Evolutionary conservation across 2,888 invertebrate species (phyloP).

Genomic region (Drosophila mimica): DNA sequence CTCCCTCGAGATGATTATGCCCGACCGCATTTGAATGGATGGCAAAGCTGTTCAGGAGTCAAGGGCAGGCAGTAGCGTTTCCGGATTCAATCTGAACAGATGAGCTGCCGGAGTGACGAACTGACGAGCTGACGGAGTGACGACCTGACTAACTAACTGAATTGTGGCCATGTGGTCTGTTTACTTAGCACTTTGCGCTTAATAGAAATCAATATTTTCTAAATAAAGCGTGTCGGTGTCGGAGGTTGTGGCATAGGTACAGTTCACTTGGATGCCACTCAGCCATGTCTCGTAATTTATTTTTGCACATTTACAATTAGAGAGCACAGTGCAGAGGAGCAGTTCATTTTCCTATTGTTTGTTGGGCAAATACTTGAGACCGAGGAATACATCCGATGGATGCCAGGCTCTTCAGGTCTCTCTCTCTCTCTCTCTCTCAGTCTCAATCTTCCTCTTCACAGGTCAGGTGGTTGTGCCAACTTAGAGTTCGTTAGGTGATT

Average conservation of each 20-base stretch:
- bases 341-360: conserved; percentile 78
- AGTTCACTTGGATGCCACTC: conserved; percentile 31
- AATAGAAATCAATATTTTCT: conserved; percentile 80
- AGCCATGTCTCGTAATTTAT: conserved; percentile 70
- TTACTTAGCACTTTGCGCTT: conserved; percentile 69
- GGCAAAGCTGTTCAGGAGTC: conserved; percentile 58
- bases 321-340: conserved; percentile 44
- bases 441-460: not conserved
- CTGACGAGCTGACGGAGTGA: not conserved
- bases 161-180: conserved; percentile 41
- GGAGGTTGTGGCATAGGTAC: conserved; percentile 36
- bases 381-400: conserved; percentile 46
- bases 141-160: conserved; percentile 11
- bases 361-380: conserved; percentile 73
- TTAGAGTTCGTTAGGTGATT: conserved; percentile 77
- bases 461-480: conserved; percentile 17
- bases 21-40: conserved; percentile 57
- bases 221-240: conserved; percentile 58
- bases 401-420: conserved; percentile 4
- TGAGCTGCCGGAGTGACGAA: not conserved
- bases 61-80: conserved; percentile 41
- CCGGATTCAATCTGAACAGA: conserved; percentile 36
- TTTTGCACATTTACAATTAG: conserved; percentile 79
- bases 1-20: conserved; percentile 53
- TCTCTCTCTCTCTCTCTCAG: conserved; percentile 10